Evolutionary conservation across 2,888 invertebrate species (phyloP), one percentile per base, ranked within the genome.

Genomic region (Boloria euphrosyne): DNA sequence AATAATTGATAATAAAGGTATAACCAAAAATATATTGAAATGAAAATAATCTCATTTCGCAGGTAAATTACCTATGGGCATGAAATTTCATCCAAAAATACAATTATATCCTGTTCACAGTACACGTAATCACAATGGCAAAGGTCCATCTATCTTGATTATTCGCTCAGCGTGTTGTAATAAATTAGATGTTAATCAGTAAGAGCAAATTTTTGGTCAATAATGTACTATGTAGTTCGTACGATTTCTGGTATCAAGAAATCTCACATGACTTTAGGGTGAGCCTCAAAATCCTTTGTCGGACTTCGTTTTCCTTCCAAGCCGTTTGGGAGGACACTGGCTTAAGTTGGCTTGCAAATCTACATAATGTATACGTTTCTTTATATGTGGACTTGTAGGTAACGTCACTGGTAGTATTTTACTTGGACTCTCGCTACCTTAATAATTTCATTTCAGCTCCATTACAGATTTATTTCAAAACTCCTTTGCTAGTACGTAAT

Each of bases 91-190:
- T 70, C 71, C 68, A 68, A 72, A 69, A 73, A 62, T 63, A 59
- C 44, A 70, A 71, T 72, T 71, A 66, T 62, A 51, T 65, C 66
- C 70, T 71, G 65, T 68, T 53, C 58, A 61, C 50, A 31, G 52
- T 49, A 54, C 18, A 55, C 67, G 71, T 71, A 74, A 74, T 74
- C 71, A 75, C 72, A 70, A 71, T 61, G 66, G 72, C 72, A 75
- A 73, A 73, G 68, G 75, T 72, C 75, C 73, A 81, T 83, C 74
- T 80, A 80, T 85, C 82, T 84, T 80, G 82, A 85, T 83, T 81
- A 80, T 76, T 78, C 74, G 76, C 78, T 77, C 76, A 76, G 76
- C 77, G 78, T 75, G 80, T 71, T 75, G 79, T 77, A 74, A 80
- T 82, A 82, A 81, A 81, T 81, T 80, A 77, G 81, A 82, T 81